Evolutionary conservation across 2,888 invertebrate genomes (phyloP), one percentile per base, ranked within the genome.

Genomic region (Cybosia mesomella): DNA sequence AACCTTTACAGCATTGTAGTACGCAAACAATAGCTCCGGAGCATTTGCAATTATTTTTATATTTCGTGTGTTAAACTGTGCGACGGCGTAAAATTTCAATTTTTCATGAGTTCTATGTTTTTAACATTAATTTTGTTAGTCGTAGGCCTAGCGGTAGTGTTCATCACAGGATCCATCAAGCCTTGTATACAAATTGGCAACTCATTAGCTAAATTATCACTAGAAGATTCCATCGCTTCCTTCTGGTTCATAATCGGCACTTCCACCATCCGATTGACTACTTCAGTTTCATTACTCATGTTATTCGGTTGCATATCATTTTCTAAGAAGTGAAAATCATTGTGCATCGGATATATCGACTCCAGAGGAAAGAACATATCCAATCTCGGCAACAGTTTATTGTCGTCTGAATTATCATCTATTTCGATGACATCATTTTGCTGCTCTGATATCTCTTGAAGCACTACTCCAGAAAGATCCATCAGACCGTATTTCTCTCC

Each of bases 71-170:
- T 55, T 55, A 9, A 55, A 2, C 18, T 11, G 21, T 36, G 24
- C 9, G n/a, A 18, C 11, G n/a, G 3, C 11, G 21, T 7, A 8
- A 10, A 15, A 22, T 54, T 18, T 84, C 79, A 93, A 81, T 94
- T 95, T 74, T 94, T 95, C 95, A 95, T 94, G 73, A 94, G 83
- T 83, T 95, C 95, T 75, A 95, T 95, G 83, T 95, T 95, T 76
- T 95, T 95, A 4, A 95, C 95, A 76, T 94, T 95, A 65, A 95
- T 94, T 77, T 95, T 95, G 77, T 94, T 94, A 0, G 91, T 91
- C 15, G 89, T 87, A 32, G 90, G 89, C 73, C 92, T 85, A 1
- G 92, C 91, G 2, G 92, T 88, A 0, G 92, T 92, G 70, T 95
- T 95, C 93, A 95, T 94, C 90, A 95, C 93, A 0, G 95, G 95